These are phyloP conservation scores for Lycocerus yunnanus DNA, from an alignment of 2,888 invertebrate genomes.

Conservation along the genomic window DNA sequence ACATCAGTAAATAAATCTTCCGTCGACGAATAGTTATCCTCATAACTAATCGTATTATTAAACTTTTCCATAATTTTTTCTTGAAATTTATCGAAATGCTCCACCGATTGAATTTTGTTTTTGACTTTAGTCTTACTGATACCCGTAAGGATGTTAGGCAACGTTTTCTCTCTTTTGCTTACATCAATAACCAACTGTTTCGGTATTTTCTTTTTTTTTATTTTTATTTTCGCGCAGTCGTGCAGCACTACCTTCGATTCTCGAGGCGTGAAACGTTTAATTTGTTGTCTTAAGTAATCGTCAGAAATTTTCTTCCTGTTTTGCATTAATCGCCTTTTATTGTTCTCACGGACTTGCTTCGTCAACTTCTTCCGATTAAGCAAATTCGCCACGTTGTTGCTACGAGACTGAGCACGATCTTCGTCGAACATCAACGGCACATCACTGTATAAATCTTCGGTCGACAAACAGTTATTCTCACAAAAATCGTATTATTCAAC, in stretches of 20 bases:
- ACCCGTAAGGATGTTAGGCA: not conserved
- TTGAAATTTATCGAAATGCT: conserved; percentile 11
- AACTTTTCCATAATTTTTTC: conserved; percentile 8
- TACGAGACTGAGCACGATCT: not conserved
- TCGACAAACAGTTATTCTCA: not conserved
- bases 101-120: not conserved
- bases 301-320: not conserved
- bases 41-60: not conserved
- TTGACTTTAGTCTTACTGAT: not conserved
- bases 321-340: not conserved
- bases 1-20: not conserved
- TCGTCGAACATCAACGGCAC: not conserved
- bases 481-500: not conserved
- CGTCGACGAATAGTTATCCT: not conserved
- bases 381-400: not conserved
- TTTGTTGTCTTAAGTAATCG: not conserved
- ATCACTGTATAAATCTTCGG: not conserved
- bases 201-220: too few species aligned
- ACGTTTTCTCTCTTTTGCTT: not conserved
- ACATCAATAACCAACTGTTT: not conserved
- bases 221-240: not conserved
- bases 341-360: not conserved
- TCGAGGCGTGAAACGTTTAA: not conserved
- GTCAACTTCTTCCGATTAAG: not conserved
- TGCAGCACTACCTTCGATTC: not conserved